These are phyloP conservation scores for Drosophila mettleri DNA, from an alignment of 2,888 invertebrate species.

Conservation along the genomic window DNA sequence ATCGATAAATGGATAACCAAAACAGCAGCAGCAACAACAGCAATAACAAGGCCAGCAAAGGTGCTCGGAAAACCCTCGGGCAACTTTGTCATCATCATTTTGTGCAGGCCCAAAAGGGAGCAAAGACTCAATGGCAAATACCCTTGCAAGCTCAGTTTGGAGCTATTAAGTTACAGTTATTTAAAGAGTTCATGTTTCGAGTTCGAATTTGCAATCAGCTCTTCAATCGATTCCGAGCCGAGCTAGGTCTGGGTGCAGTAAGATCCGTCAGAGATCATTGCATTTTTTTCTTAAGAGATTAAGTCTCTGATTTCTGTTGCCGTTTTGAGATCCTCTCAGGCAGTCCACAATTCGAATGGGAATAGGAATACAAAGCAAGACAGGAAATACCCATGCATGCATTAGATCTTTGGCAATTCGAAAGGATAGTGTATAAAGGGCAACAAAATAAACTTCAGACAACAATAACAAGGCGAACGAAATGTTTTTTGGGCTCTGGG, in stretches of 20 bases:
- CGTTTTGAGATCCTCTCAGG: not conserved
- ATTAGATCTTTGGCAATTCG: not conserved
- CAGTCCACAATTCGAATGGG: not conserved
- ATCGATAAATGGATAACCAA: conserved; percentile 80
- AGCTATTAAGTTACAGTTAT: not conserved
- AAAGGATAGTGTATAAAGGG: conserved; percentile 3
- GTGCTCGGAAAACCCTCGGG: conserved; percentile 36
- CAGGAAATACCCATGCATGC: not conserved
- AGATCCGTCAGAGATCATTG: no score
- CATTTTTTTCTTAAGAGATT: not conserved
- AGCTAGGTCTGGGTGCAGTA: not conserved
- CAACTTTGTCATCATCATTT: conserved; percentile 62
- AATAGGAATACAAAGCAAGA: not conserved
- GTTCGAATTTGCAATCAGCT: not conserved
- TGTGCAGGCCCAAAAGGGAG: conserved; percentile 23
- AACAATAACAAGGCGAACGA: conserved; percentile 13
- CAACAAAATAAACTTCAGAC: conserved; percentile 5
- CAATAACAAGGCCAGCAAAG: conserved; percentile 23
- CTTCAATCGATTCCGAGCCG: not conserved
- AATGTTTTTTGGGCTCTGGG: conserved; percentile 8
- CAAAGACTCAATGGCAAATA: conserved; percentile 2
- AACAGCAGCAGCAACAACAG: conserved; percentile 52
- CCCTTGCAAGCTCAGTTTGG: not conserved
- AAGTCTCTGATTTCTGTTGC: not conserved
- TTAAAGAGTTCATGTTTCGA: not conserved